These are phyloP conservation scores for Dreissena polymorpha DNA, from an alignment of 1,140 invertebrate species.

Conservation along the genomic window DNA sequence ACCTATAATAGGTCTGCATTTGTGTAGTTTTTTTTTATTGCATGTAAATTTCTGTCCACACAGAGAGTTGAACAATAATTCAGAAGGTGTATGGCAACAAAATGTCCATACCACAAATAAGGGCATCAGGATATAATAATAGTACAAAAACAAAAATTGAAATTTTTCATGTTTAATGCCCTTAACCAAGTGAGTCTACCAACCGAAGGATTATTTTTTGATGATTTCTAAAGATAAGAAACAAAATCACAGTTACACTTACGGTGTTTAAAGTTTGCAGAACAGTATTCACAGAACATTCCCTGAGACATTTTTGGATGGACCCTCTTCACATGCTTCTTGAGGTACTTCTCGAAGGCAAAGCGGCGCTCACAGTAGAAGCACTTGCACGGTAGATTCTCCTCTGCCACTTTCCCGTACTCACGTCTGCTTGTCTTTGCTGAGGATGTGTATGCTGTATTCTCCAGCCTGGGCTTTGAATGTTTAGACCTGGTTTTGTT, in stretches of 20 bases:
- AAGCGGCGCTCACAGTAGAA: conserved; percentile 45
- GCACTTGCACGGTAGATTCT: conserved; percentile 43
- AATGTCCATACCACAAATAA: no score
- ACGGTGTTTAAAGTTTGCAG: conserved; percentile 47
- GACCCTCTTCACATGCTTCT: conserved; percentile 46
- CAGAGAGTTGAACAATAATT: no score
- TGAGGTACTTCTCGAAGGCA: conserved; percentile 51
- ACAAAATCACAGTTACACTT: conserved; percentile 7
- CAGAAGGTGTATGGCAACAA: no score
- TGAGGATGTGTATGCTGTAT: background rate
- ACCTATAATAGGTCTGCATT: no score
- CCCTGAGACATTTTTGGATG: conserved; percentile 34
- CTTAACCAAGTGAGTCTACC: background rate
- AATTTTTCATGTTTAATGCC: background rate
- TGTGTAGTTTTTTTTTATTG: no score
- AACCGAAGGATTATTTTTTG: background rate
- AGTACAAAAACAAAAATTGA: no score
- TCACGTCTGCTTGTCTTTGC: conserved; percentile 36
- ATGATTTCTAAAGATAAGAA: no score
- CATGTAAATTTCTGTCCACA: no score
- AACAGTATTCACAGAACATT: conserved; percentile 54
- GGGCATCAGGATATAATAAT: no score
- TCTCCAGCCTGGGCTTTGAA: background rate
- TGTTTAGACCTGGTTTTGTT: conserved; percentile 14
- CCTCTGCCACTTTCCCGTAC: conserved; percentile 29